These are phyloP conservation scores for Tiliqua scincoides DNA, from an alignment of 2,113 vertebrate genomes.

Conservation along the genomic window DNA sequence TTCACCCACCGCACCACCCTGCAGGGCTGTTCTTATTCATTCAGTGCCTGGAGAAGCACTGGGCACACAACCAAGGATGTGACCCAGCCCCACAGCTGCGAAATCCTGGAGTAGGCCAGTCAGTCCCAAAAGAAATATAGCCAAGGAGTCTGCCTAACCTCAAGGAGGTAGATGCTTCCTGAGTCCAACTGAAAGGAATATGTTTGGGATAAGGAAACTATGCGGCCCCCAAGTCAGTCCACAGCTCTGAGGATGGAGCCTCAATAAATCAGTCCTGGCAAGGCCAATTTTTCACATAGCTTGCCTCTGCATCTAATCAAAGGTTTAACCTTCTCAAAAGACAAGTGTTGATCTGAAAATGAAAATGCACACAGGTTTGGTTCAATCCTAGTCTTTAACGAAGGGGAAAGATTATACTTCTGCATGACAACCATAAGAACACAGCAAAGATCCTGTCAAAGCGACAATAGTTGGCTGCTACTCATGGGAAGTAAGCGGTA, in stretches of 20 bases:
- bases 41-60: background rate
- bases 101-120: background rate
- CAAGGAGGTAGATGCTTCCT: background rate
- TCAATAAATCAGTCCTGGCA: background rate
- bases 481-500: background rate
- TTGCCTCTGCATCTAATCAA: background rate
- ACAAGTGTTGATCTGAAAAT: background rate
- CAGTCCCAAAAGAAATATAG: background rate
- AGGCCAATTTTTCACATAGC: background rate
- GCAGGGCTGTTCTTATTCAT: background rate
- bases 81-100: background rate
- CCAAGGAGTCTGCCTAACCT: background rate
- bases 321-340: background rate
- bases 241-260: background rate
- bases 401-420: background rate
- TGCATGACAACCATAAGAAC: constrained; percentile 30
- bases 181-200: background rate
- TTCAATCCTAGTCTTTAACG: background rate
- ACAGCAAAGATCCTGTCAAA: constrained; percentile 54
- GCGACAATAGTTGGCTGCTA: constrained; percentile 24
- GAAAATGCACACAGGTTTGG: background rate
- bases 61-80: background rate
- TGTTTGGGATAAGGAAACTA: background rate
- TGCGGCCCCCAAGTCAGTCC: background rate
- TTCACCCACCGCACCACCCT: background rate